Evolutionary conservation across 1,140 invertebrate species (phyloP).

Genomic region (Drosophila sproati): DNA sequence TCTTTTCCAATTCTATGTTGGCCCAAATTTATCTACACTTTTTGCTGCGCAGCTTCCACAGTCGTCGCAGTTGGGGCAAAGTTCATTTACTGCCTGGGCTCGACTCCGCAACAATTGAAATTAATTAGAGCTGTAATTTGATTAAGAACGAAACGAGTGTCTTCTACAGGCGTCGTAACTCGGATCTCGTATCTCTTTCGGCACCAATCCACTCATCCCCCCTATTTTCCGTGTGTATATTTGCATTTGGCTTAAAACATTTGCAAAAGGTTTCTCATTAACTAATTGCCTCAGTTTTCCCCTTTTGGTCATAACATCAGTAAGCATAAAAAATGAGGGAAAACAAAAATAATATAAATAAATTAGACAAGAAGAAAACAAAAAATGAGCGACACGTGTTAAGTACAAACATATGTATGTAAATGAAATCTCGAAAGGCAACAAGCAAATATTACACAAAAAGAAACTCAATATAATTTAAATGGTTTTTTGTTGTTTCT

Average conservation of each 20-base stretch:
- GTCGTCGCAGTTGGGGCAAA: conserved; percentile 3
- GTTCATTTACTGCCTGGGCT: conserved; percentile 31
- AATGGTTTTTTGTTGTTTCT: conserved; percentile 61
- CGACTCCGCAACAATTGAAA: conserved; percentile 62
- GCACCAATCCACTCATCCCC: not conserved
- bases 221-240: conserved; percentile 8
- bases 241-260: conserved; percentile 39
- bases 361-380: conserved; percentile 21
- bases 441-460: conserved; percentile 38
- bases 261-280: conserved; percentile 55
- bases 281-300: conserved; percentile 56
- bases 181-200: not conserved
- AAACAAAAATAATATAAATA: conserved; percentile 5
- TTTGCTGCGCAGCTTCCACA: not conserved
- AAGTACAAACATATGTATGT: conserved; percentile 72
- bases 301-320: not conserved
- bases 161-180: conserved; percentile 22
- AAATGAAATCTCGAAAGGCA: conserved; percentile 47
- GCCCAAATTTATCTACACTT: too few species aligned
- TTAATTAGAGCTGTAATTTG: conserved; percentile 78
- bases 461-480: conserved; percentile 71
- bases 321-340: not conserved
- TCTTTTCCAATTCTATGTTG: too few species aligned
- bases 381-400: conserved; percentile 58
- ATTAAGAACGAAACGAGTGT: conserved; percentile 60